Conservation (phyloP, 1,140 invertebrate genomes). For the Bombus sibiricus region DNA sequence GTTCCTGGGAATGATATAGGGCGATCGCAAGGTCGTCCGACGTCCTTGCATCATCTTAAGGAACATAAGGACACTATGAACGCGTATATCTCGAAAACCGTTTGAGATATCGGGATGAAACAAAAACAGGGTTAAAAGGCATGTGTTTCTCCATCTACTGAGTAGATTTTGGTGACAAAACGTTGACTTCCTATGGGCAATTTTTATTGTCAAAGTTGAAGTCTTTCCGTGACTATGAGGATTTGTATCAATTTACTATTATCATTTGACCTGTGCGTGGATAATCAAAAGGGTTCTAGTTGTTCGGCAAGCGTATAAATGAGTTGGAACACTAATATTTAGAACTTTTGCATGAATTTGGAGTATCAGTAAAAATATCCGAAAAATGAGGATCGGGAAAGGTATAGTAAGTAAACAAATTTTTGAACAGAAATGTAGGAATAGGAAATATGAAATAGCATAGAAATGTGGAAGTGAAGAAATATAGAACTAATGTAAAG, state of each 20-base stretch:
- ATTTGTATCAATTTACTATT: background rate
- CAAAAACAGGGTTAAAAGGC: background rate
- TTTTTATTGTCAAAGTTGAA: background rate
- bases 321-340: fast-evolving
- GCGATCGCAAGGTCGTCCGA: background rate
- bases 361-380: too few relatives aligned
- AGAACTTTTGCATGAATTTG: too few relatives aligned
- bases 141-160: background rate
- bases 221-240: background rate
- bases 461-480: too few relatives aligned
- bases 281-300: background rate
- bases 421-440: too few relatives aligned
- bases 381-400: too few relatives aligned
- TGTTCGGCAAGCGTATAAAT: too few relatives aligned
- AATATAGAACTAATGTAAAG: background rate
- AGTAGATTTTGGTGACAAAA: too few relatives aligned
- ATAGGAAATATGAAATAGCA: too few relatives aligned
- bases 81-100: background rate
- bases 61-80: background rate
- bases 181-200: background rate
- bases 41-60: background rate
- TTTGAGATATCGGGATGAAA: background rate
- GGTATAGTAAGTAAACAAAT: too few relatives aligned
- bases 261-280: background rate
- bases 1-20: background rate